These are phyloP conservation scores for Piaya cayana DNA, from an alignment of 2,113 vertebrate genomes.

Conservation along the genomic window DNA sequence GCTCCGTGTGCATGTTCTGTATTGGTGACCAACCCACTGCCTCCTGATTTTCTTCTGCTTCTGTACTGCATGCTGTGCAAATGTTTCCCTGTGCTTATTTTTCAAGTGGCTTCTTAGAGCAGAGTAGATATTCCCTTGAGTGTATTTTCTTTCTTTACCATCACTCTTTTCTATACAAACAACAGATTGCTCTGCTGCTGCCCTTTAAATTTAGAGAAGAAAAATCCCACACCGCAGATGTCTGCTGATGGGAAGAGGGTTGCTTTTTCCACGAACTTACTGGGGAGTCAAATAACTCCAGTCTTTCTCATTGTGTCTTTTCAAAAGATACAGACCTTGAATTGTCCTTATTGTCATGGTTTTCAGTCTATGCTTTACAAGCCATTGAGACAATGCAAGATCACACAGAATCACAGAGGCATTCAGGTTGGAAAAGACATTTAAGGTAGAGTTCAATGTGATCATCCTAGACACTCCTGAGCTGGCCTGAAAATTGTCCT, in stretches of 20 bases:
- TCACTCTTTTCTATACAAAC: constrained; percentile 63
- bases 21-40: not conserved
- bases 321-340: not conserved
- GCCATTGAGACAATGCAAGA: not conserved
- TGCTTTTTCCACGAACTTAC: not conserved
- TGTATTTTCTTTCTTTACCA: constrained; percentile 64
- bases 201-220: constrained; percentile 61
- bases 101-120: constrained; percentile 59
- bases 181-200: constrained; percentile 73
- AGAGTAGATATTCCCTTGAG: constrained; percentile 48
- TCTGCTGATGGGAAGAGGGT: not conserved
- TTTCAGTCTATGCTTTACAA: not conserved
- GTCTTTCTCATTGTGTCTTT: not conserved
- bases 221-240: constrained; percentile 46
- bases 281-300: not conserved
- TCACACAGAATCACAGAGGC: no score
- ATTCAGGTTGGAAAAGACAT: no score
- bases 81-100: constrained; percentile 54
- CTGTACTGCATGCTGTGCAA: constrained; percentile 15
- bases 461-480: not conserved
- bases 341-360: not conserved
- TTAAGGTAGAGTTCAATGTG: no score
- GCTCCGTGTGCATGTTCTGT: not conserved
- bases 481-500: not conserved
- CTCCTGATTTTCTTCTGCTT: not conserved